Evolutionary conservation across 1,140 invertebrate genomes (phyloP).

Genomic region (Ceratosolen solmsi): DNA sequence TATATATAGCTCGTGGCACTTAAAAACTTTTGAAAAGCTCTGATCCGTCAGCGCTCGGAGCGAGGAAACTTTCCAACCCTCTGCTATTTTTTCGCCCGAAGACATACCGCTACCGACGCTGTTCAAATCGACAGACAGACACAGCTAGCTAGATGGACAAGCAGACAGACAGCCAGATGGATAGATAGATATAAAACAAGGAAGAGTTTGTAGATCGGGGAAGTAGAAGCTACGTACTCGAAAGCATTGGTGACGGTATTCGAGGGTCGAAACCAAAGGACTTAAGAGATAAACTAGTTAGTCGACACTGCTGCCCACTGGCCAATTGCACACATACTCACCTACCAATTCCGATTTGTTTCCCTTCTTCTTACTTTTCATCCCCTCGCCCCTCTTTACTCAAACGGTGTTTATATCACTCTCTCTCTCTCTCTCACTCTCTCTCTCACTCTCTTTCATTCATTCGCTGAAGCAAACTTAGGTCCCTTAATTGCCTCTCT

Average conservation of each 20-base stretch:
- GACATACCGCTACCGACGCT: not conserved
- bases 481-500: conserved; percentile 49
- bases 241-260: not conserved
- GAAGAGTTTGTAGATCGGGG: not conserved
- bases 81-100: conserved; percentile 5
- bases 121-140: conserved; percentile 30
- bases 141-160: not conserved
- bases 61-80: conserved; percentile 17
- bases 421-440: not conserved
- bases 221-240: not conserved
- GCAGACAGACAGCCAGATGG: not conserved
- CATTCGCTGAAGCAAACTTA: conserved; percentile 34
- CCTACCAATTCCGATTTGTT: not conserved
- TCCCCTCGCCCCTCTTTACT: not conserved
- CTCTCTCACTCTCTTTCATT: not conserved
- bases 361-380: not conserved
- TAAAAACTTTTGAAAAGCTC: conserved; percentile 34
- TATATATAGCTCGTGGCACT: not conserved
- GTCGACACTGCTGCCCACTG: conserved; percentile 20
- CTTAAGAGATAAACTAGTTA: conserved; percentile 48
- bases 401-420: no score
- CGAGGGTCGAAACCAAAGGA: conserved; percentile 15
- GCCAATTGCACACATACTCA: conserved; percentile 27
- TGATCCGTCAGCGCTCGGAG: conserved; percentile 32
- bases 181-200: conserved; percentile 10